Evolutionary conservation across 2,888 invertebrate species (phyloP).

Genomic region (Petrolisthes manimaculis): DNA sequence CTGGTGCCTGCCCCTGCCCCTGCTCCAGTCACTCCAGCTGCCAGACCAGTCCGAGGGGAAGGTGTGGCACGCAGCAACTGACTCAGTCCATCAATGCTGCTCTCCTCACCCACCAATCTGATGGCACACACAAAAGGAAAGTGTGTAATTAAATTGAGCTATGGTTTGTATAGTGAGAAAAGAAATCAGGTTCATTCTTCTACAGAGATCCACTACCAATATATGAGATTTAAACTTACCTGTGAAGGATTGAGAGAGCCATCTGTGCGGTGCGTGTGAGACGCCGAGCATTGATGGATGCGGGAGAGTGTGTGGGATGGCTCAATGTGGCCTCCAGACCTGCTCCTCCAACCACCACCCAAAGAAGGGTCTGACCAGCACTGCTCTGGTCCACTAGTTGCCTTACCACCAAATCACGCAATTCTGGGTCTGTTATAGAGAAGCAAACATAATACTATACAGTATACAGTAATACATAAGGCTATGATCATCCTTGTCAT

Average conservation of each 20-base stretch:
- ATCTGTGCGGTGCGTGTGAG: slow-evolving; percentile 63
- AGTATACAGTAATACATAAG: neutral
- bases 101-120: slow-evolving; percentile 54
- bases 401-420: slow-evolving; percentile 43
- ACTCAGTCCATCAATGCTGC: slow-evolving; percentile 47
- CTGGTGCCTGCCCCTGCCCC: slow-evolving; percentile 11
- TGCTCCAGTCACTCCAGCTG: slow-evolving; percentile 14
- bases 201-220: too few relatives aligned
- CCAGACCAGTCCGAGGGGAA: slow-evolving; percentile 23
- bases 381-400: slow-evolving; percentile 55
- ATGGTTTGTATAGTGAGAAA: too few relatives aligned
- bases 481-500: too few relatives aligned
- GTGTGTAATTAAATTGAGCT: neutral
- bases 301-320: slow-evolving; percentile 60
- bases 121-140: neutral
- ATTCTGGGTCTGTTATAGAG: slow-evolving; percentile 20
- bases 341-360: slow-evolving; percentile 58
- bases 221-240: slow-evolving; percentile 4
- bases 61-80: slow-evolving; percentile 54
- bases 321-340: slow-evolving; percentile 51
- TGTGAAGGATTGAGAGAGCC: slow-evolving; percentile 62
- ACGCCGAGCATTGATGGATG: slow-evolving; percentile 53
- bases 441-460: neutral
- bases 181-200: too few relatives aligned
- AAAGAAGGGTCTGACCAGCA: slow-evolving; percentile 56